A percentile compares a stretch with the other conserved stretches of the same genome.
phyloP scores from a whole-genome alignment of 2,113 vertebrate genomes.

The Naja naja region DNA sequence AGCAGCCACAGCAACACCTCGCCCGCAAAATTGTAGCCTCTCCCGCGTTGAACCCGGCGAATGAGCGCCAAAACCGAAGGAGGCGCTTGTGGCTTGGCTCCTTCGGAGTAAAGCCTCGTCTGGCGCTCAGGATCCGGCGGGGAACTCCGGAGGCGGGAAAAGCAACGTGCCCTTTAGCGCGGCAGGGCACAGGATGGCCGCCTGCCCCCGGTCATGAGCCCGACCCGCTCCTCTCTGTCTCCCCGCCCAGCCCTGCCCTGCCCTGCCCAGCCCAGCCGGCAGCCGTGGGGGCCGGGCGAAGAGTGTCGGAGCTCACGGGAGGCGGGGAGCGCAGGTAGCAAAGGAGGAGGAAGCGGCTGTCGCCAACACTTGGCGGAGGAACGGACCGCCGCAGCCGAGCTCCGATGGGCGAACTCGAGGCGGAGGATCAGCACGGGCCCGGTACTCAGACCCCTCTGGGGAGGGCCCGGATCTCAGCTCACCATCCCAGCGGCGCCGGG shows the following conservation, averaged over 20 bases:
- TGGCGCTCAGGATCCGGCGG: background rate
- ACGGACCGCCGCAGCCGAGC: background rate
- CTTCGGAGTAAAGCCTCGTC: background rate
- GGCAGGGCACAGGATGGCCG: background rate
- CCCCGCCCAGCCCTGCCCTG: background rate
- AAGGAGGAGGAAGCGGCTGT: background rate
- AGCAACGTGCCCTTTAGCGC: background rate
- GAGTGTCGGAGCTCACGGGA: slow-evolving; percentile 15
- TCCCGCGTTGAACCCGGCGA: background rate
- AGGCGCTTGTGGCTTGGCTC: background rate
- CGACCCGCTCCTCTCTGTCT: slow-evolving; percentile 5
- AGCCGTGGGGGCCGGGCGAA: slow-evolving; percentile 32
- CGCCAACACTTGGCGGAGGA: background rate
- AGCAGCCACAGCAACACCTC: slow-evolving; percentile 10
- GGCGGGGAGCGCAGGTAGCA: slow-evolving; percentile 24
- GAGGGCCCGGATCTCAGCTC: slow-evolving; percentile 46
- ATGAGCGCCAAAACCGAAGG: background rate
- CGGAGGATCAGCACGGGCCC: slow-evolving; percentile 5
- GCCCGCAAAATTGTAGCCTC: background rate
- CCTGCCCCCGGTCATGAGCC: background rate
- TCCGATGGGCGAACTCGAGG: slow-evolving; percentile 11
- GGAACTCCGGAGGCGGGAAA: slow-evolving; percentile 5
- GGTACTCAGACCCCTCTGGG: slow-evolving; percentile 29
- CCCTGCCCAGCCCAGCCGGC: slow-evolving; percentile 21
- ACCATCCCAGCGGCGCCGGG: slow-evolving; percentile 26